Evolutionary conservation across 2,888 invertebrate species (phyloP), one percentile per base, ranked within the genome.

Genomic region (Eueremaeus valkanovi): DNA sequence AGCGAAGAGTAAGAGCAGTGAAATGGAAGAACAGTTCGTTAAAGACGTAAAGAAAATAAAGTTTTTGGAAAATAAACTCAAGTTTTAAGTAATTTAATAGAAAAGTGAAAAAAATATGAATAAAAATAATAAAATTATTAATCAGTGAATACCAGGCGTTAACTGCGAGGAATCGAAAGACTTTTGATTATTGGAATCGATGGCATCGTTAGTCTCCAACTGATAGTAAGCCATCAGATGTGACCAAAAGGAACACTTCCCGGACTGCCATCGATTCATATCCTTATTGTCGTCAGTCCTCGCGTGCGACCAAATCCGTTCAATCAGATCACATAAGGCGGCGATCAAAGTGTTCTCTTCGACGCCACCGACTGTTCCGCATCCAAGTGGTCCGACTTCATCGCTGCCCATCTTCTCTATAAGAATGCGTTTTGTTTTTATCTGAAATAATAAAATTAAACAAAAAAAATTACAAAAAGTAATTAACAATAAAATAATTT

Each of bases 381-480:
- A 45, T 16, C n/a, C 27, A 31, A 40, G 21, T 78, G 98, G 85
- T 72, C 95, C 95, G 1, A 93, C 91, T 13, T 97, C 98, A 86
- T 99, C 99, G 55, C 84, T 83, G 0, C 98, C 98, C 91, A 99
- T 92, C 86, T 99, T 99, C 82, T 97, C 96, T n/a, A 99, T 89
- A 45, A 99, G 86, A 95, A 99, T 97, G 79, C 97, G 87, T 85
- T 99, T 99, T 0, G 98, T 99, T 77, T 87, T 72, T 84, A 85
- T 36, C 73, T 73, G 21, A 3, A 73, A 27, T 13, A 24, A 5
- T 16, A 45, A 72, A n/a, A 3, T 29, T 3, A 21, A 18, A n/a
- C 24, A 24, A 55, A 45, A 45, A 18, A 18, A 45, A 18, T 18
- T 45, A 11, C 11, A 45, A 45, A n/a, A n/a, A n/a, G n/a, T n/a